Base-by-base conservation (phyloP, 2,797 vertebrate genomes). In the Sphaeramia orbicularis region DNA sequence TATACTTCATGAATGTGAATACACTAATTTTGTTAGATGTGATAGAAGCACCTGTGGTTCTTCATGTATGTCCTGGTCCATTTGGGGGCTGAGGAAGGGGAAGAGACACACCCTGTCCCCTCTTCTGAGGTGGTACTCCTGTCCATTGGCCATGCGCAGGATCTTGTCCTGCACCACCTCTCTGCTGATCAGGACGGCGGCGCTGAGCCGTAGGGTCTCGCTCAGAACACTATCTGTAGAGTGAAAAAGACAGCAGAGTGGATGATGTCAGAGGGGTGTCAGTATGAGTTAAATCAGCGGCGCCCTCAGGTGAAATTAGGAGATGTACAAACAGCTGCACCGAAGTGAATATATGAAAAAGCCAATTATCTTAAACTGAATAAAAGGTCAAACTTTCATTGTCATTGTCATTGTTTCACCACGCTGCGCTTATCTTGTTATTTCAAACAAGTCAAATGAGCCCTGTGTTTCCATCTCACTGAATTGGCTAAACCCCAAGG, bases 11-110 rank as follows among this genome's bases (percentile, higher is more conserved):
- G n/a, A 14, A 12, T 19, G 5, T 42, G 15, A 30, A 59, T 53
- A 24, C 9, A 49, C 9, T 42, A 2, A 44, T 49, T 0, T 0
- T 4, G 1, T 32, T 12, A 36, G 10, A 16, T 15, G 1, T 27
- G 5, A 53, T 19, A 32, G 14, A 27, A 27, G 85, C 90, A 97
- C 96, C 95, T 97, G 92, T 37, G 96, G 96, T 12, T 96, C 90
- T 19, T 87, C 74, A 74, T 97, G 95, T 86, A 98, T 94, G 62
- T 95, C 83, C 0, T 94, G 94, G 69, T 97, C 96, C 93, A 91
- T 97, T 56, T 97, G 96, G 15, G 96, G 96, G 82, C 96, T 96
- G 71, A 97, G 83, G 68, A 94, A 94, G 12, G 96, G 96, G 67
- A 98, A 96, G 51, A 97, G 86, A 66, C 93, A 95, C 15, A 98